phyloP scores from a whole-genome alignment of 2,888 invertebrate genomes.

The Metallyticus violacea region DNA sequence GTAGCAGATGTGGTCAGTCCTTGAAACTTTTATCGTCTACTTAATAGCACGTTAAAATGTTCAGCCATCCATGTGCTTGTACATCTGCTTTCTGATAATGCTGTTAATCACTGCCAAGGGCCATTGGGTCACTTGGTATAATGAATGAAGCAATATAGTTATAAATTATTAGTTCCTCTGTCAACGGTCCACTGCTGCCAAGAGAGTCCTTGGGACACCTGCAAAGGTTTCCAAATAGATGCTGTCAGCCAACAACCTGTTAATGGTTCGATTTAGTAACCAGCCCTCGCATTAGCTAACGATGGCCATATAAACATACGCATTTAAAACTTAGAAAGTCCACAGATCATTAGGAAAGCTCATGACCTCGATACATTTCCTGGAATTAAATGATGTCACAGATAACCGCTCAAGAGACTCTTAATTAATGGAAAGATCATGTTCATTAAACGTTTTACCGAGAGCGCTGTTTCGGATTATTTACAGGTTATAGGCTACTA shows the following conservation, averaged over 20 bases:
- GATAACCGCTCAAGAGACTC: neutral
- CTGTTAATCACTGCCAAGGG: neutral
- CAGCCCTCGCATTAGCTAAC: neutral
- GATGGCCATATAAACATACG: neutral
- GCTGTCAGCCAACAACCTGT: neutral
- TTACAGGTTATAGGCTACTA: too few species aligned
- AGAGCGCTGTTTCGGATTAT: too few species aligned
- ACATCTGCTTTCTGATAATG: neutral
- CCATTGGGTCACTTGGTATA: neutral
- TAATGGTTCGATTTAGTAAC: neutral
- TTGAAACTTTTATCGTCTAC: neutral
- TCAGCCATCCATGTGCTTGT: neutral
- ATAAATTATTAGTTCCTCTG: neutral
- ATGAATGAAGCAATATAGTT: neutral
- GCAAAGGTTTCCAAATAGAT: neutral
- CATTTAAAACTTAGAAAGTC: neutral
- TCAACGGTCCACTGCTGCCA: neutral
- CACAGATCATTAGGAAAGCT: neutral
- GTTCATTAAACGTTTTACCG: too few species aligned
- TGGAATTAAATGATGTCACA: neutral
- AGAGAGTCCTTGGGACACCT: neutral
- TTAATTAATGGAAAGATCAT: too few species aligned
- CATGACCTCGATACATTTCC: neutral
- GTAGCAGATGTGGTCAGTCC: too few species aligned
- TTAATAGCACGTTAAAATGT: neutral